phyloP scores from a whole-genome alignment of 2,888 invertebrate genomes.

The Cryptops parisi region DNA sequence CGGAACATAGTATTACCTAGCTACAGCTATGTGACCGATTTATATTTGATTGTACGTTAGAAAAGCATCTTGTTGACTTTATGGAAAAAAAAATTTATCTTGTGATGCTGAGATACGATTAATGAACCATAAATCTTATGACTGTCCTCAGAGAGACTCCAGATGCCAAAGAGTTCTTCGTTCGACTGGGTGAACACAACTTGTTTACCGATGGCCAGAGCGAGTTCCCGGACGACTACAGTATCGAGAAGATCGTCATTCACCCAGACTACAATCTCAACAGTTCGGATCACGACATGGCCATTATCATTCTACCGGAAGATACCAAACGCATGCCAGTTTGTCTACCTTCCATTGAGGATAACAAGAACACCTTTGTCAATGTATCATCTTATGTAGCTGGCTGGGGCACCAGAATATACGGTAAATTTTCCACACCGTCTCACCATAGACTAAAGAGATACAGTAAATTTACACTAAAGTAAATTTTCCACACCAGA shows the following conservation, averaged over 20 bases:
- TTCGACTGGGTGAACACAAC: constrained; percentile 3
- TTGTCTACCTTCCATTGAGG: background rate
- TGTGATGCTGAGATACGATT: too few species aligned
- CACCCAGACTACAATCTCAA: background rate
- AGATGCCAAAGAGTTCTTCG: background rate
- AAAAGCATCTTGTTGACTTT: too few species aligned
- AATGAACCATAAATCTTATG: too few species aligned
- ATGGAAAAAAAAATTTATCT: too few species aligned
- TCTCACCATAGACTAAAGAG: too few species aligned
- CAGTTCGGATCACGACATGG: constrained; percentile 2
- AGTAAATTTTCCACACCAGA: too few species aligned
- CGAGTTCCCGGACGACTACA: background rate
- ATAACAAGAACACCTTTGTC: background rate
- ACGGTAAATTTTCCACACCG: too few species aligned
- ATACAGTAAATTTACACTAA: too few species aligned
- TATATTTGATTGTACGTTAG: too few species aligned
- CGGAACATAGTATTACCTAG: too few species aligned
- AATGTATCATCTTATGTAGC: background rate
- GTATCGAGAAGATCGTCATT: background rate
- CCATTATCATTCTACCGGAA: background rate
- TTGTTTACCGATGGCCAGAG: background rate
- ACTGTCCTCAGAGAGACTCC: background rate
- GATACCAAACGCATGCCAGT: background rate
- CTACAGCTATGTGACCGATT: too few species aligned
- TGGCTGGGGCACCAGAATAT: constrained; percentile 4